Evolutionary conservation across 2,113 vertebrate species (phyloP), one percentile per base, ranked within the genome.

Genomic region (Boleophthalmus pectinirostris): DNA sequence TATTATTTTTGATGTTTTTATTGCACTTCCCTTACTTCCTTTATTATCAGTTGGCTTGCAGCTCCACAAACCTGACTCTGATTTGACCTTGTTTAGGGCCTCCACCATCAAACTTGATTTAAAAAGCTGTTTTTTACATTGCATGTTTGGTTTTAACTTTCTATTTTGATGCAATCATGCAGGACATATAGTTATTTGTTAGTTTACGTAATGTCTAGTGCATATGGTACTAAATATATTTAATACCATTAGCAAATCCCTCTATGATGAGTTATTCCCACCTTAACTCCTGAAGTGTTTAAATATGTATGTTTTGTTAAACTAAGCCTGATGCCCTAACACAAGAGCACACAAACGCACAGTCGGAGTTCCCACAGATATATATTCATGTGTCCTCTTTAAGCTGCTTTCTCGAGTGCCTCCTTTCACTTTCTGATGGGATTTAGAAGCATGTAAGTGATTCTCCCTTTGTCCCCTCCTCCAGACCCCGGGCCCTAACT

Each of bases 361-460:
- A 68, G 49, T 66, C 47, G 25, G 60, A 66, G 86, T 69, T 86
- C 75, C 73, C 80, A 87, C 82, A 87, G 81, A 74, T 81, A 92
- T 82, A 87, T 79, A 93, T 92, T 88, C 82, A 90, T 92, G 90
- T 88, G 87, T 86, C 76, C 45, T 25, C 68, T 78, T 85, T 93
- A 91, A 92, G 87, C 91, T 88, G 77, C 88, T 92, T 90, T 92
- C 81, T 81, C 76, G 29, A 91, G 81, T 89, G 75, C 68, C 80
- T 85, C 63, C 85, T 89, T 90, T 87, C 77, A 86, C 88, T 86
- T 86, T 88, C 85, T 75, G 77, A 92, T 90, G 75, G 91, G 92
- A 92, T 93, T 94, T 92, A 89, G 89, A 87, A 90, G 88, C 92
- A 91, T 92, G 89, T 91, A 91, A 92, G 89, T 91, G 89, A 92